Evolutionary conservation across 2,888 invertebrate genomes (phyloP).

Genomic region (Spialia ferax): DNA sequence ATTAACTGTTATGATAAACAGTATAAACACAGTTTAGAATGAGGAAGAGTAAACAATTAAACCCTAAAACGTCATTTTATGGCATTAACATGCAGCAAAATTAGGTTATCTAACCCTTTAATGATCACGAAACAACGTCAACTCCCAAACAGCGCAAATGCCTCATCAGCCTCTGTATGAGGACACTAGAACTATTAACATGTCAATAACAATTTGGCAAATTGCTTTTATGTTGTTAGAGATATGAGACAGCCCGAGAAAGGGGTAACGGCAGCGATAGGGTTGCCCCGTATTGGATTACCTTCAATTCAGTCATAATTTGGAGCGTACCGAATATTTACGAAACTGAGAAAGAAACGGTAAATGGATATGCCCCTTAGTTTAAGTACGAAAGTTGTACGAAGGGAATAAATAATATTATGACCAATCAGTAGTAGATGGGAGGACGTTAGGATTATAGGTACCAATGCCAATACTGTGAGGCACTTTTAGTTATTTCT

Average conservation of each 20-base stretch:
- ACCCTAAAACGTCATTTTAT: constrained; percentile 13
- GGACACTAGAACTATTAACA: constrained; percentile 75
- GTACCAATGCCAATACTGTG: too few species aligned
- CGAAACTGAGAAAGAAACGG: too few species aligned
- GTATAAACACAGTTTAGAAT: too few species aligned
- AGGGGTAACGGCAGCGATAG: constrained; percentile 72
- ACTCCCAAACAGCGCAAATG: constrained; percentile 38
- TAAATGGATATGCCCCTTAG: too few species aligned
- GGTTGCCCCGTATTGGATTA: constrained; percentile 23
- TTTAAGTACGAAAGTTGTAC: too few species aligned
- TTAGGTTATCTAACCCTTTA: constrained; percentile 30
- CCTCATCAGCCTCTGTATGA: constrained; percentile 52
- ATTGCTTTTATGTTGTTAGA: constrained; percentile 79
- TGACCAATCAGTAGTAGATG: too few species aligned
- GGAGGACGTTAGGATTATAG: too few species aligned
- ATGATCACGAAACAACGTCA: constrained; percentile 34
- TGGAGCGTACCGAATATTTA: too few species aligned
- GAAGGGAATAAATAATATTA: too few species aligned
- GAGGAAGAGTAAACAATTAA: too few species aligned
- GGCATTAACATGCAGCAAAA: constrained; percentile 12
- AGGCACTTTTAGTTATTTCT: too few species aligned
- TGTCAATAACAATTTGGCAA: constrained; percentile 83
- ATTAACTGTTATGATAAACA: neutral
- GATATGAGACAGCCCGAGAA: constrained; percentile 64
- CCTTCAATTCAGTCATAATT: too few species aligned